A percentile compares a stretch with the other conserved stretches of the same genome.
phyloP scores from a whole-genome alignment of 2,113 vertebrate species.

The Heterotilapia buettikoferi region DNA sequence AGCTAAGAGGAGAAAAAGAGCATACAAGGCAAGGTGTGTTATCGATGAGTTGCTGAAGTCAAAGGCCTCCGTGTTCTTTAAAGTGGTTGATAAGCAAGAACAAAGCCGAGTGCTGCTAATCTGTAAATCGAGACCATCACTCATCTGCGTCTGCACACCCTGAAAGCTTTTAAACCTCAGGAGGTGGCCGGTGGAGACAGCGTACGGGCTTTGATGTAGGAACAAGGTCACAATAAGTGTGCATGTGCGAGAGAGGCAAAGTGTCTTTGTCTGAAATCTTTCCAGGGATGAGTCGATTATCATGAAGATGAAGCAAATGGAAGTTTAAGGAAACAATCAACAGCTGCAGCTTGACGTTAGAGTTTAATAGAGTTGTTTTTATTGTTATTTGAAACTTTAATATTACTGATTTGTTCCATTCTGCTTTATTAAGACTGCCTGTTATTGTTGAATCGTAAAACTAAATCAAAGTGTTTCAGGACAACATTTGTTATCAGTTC shows the following conservation, averaged over 20 bases:
- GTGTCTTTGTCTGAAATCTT: conserved; percentile 4
- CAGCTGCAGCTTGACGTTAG: neutral
- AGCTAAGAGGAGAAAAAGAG: conserved; percentile 81
- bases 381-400: neutral
- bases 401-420: neutral
- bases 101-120: conserved; percentile 45
- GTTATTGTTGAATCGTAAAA: neutral
- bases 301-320: neutral
- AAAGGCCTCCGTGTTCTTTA: conserved; percentile 55
- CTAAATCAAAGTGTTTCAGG: neutral
- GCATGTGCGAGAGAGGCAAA: neutral
- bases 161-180: conserved; percentile 67
- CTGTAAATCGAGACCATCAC: conserved; percentile 49
- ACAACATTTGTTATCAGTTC: neutral
- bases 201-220: conserved; percentile 23
- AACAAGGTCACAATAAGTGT: conserved; percentile 38
- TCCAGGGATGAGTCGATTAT: conserved; percentile 13
- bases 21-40: conserved; percentile 58
- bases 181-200: conserved; percentile 36
- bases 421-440: neutral
- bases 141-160: conserved; percentile 30
- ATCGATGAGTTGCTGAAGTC: conserved; percentile 59
- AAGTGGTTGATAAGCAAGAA: conserved; percentile 51
- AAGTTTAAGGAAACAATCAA: neutral
- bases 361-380: neutral